phyloP scores from a whole-genome alignment of 2,113 vertebrate species.

The Hystrix brachyura region DNA sequence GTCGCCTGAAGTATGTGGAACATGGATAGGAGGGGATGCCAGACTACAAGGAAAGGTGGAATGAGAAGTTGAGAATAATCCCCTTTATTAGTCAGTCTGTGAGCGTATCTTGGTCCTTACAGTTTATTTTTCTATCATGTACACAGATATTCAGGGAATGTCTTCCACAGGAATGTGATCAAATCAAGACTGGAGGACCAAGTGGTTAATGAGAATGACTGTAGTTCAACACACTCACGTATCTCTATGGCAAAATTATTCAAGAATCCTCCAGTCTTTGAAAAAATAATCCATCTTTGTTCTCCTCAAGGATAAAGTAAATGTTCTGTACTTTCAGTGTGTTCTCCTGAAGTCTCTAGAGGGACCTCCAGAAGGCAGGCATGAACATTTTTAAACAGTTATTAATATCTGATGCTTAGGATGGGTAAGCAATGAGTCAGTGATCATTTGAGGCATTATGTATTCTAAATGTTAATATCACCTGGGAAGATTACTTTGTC shows the following conservation, averaged over 20 bases:
- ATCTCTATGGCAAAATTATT: conserved; percentile 44
- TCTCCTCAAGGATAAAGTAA: conserved; percentile 69
- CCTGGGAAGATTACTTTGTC: conserved; percentile 74
- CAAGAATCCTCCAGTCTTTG: conserved; percentile 36
- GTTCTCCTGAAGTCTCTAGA: conserved; percentile 64
- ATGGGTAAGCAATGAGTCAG: conserved; percentile 54
- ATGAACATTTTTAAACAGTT: conserved; percentile 61
- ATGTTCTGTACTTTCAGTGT: conserved; percentile 64
- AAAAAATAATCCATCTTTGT: conserved; percentile 52
- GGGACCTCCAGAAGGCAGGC: conserved; percentile 53
- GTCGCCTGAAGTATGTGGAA: not conserved
- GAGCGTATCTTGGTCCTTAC: not conserved
- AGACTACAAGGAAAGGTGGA: not conserved
- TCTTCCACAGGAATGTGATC: conserved; percentile 4
- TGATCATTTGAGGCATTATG: conserved; percentile 28
- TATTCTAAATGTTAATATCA: conserved; percentile 80
- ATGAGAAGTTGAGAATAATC: not conserved
- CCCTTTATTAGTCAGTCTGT: not conserved
- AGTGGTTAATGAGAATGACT: conserved; percentile 1
- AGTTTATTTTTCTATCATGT: conserved; percentile 8
- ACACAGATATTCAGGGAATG: not conserved
- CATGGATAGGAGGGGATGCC: not conserved
- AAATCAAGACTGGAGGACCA: not conserved
- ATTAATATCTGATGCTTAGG: conserved; percentile 69
- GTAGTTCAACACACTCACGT: conserved; percentile 46